Percentiles rank a stretch among this genome's conserved stretches.
These are phyloP conservation scores for Mesocricetus auratus DNA, from an alignment of 2,113 vertebrate genomes.

Conservation along the genomic window DNA sequence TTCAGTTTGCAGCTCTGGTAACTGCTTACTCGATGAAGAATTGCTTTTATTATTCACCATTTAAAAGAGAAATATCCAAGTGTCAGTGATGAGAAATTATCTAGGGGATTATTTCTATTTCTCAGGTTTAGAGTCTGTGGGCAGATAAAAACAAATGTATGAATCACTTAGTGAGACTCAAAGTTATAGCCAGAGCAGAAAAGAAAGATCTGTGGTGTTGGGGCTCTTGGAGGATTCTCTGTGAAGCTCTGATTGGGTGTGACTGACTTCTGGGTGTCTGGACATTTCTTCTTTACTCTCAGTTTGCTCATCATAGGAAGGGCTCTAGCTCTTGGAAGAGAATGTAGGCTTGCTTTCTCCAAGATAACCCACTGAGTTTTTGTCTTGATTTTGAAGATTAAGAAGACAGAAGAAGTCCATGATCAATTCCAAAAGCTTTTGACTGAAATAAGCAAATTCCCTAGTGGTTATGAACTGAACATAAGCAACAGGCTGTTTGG, in stretches of 20 bases:
- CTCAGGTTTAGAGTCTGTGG: not conserved
- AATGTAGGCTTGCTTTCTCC: not conserved
- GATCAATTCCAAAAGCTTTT: constrained; percentile 86
- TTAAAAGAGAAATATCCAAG: not conserved
- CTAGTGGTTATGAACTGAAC: constrained; percentile 86
- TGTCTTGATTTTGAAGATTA: constrained; percentile 82
- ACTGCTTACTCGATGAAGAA: not conserved
- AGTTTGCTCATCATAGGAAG: not conserved
- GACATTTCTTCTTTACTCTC: too few species aligned
- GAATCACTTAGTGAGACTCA: not conserved
- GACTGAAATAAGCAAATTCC: constrained; percentile 85
- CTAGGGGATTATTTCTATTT: not conserved
- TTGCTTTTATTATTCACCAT: not conserved
- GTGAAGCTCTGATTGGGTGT: not conserved
- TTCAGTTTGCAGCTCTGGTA: not conserved
- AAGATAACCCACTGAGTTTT: constrained; percentile 28
- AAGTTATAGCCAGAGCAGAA: not conserved
- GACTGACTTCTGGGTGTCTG: too few species aligned
- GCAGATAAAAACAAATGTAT: not conserved
- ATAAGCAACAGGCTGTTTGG: constrained; percentile 91
- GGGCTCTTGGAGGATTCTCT: not conserved
- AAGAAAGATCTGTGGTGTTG: not conserved
- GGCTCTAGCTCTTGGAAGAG: not conserved
- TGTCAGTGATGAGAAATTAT: not conserved
- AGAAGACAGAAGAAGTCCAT: constrained; percentile 83